Evolutionary conservation across 1,140 invertebrate species (phyloP), one percentile per base, ranked within the genome.

Genomic region (Listronotus bonariensis): DNA sequence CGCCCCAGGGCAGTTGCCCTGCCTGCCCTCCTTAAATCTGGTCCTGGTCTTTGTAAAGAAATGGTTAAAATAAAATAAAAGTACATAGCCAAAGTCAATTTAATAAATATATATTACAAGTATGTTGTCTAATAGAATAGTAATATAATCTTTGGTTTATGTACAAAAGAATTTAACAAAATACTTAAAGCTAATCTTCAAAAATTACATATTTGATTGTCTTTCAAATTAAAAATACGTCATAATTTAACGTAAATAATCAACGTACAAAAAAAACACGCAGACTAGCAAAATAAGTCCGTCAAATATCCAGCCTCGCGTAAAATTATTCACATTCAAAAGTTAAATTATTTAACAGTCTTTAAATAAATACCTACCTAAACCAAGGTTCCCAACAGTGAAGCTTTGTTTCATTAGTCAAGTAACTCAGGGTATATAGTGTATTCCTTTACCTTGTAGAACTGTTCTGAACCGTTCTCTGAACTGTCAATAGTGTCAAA

Each of bases 71-170:
- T 7, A n/a, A 53, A 14, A 41, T 17, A 31, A 40, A 56, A 42
- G 3, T 3, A 15, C 2, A 26, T 26, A 26, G 2, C 20, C 3
- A 42, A 34, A 56, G 11, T n/a, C 8, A 15, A 14, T 63, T 62
- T n/a, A 63, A 63, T 63, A 63, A 63, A 63, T 63, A 63, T 63
- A 63, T 63, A 63, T 63, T 63, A 63, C 61, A 63, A 63, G 40
- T 55, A 55, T 48, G 42, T 40, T 17, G 26, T 18, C 43, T 62
- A 43, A 20, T 34, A 52, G 46, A 55, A 60, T 55, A 59, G 66
- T 69, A 66, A 66, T 69, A 69, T 69, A 66, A 66, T 69, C 68
- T 69, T 69, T 69, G 68, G 68, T 66, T 66, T 69, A 69, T 69
- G 57, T 69, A 69, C 68, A 69, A 69, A 69, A 69, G 26, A 60